Evolutionary conservation across 2,888 invertebrate species (phyloP).

Genomic region (Amblyjoppa fuscipennis): DNA sequence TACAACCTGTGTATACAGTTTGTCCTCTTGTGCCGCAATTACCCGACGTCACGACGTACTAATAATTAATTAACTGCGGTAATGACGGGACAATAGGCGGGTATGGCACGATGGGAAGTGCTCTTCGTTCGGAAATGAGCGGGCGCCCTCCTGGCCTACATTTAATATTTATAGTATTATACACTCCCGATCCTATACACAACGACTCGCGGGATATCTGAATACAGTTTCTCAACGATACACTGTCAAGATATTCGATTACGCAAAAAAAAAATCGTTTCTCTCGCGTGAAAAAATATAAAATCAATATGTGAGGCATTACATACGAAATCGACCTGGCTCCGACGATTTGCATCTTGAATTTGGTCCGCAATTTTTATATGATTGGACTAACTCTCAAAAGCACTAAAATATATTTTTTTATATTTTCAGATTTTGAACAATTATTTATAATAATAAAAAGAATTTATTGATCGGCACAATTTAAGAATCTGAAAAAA

Average conservation of each 20-base stretch:
- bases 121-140: slow-evolving; percentile 79
- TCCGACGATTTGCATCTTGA: too few species aligned
- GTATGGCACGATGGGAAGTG: slow-evolving; percentile 80
- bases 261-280: neutral
- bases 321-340: too few species aligned
- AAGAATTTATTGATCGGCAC: too few species aligned
- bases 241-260: neutral
- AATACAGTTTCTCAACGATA: neutral
- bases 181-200: slow-evolving; percentile 47
- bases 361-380: too few species aligned
- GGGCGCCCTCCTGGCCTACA: slow-evolving; percentile 82
- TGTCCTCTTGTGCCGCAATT: slow-evolving; percentile 82
- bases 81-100: slow-evolving; percentile 83
- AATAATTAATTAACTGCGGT: slow-evolving; percentile 83
- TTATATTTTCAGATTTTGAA: too few species aligned
- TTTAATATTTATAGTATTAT: slow-evolving; percentile 77
- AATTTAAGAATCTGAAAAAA: too few species aligned
- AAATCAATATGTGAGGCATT: too few species aligned
- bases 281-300: neutral
- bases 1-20: slow-evolving; percentile 77
- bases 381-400: too few species aligned
- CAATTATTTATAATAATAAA: too few species aligned
- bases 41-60: slow-evolving; percentile 80
- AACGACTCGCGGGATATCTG: slow-evolving; percentile 18
- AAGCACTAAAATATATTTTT: too few species aligned